phyloP scores from a whole-genome alignment of 2,797 vertebrate genomes.

The Galagoides demidoff region DNA sequence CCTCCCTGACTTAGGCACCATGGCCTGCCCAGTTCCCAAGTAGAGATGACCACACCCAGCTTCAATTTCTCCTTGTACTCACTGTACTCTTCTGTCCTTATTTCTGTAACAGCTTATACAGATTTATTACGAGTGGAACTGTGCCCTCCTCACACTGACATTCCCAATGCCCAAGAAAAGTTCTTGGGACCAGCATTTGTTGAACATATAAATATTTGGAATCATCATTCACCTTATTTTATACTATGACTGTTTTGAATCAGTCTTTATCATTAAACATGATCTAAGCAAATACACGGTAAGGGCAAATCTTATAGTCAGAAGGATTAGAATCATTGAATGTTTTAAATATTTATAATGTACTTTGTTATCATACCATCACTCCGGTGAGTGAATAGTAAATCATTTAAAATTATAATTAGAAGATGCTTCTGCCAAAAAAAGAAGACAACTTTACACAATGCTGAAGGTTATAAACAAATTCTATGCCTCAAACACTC shows the following conservation, averaged over 20 bases:
- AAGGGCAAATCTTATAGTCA: slow-evolving; percentile 24
- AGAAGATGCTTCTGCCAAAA: slow-evolving; percentile 1
- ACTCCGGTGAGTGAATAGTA: slow-evolving; percentile 14
- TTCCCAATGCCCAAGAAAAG: not conserved
- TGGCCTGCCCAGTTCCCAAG: rapidly evolving
- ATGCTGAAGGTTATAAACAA: slow-evolving; percentile 44
- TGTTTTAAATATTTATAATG: slow-evolving; percentile 63
- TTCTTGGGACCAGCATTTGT: not conserved
- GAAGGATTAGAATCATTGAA: not conserved
- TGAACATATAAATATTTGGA: not conserved
- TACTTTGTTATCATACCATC: not conserved
- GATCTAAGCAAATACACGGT: not conserved
- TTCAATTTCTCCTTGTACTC: not conserved
- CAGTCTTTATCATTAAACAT: not conserved
- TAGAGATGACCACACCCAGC: rapidly evolving
- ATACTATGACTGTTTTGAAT: not conserved
- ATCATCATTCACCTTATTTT: not conserved
- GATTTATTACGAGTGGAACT: not conserved
- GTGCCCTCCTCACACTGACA: not conserved
- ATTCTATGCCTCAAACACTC: not conserved
- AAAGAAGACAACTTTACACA: slow-evolving; percentile 38
- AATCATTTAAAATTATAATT: slow-evolving; percentile 63
- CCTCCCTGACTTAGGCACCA: not conserved
- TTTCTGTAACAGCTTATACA: not conserved
- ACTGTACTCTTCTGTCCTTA: not conserved